Percentiles rank a stretch among this genome's conserved stretches.
These are phyloP conservation scores for Notolepis coatsorum DNA, from an alignment of 2,797 vertebrate species.

Conservation along the genomic window DNA sequence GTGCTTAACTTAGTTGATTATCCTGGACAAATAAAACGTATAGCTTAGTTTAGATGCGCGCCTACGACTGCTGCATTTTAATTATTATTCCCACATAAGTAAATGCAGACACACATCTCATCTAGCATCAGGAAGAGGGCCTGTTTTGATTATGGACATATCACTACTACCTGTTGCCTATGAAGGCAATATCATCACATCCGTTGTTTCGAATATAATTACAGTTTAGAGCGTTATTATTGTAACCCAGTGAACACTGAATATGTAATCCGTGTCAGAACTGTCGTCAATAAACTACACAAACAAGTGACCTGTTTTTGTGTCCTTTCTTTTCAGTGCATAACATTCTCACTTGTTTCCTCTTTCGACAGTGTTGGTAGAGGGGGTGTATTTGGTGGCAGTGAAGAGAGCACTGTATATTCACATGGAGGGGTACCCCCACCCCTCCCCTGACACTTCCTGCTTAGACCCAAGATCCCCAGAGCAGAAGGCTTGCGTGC, in stretches of 20 bases:
- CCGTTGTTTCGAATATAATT: background rate
- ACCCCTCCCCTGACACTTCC: conserved; percentile 58
- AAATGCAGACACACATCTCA: background rate
- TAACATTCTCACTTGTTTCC: conserved; percentile 3
- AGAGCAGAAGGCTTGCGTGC: conserved; percentile 21
- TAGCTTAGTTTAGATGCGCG: background rate
- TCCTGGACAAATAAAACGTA: conserved; percentile 8
- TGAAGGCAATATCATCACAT: background rate
- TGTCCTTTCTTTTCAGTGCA: conserved; percentile 11
- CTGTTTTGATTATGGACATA: background rate
- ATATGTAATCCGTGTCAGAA: conserved; percentile 6
- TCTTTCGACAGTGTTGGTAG: conserved; percentile 28
- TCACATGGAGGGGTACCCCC: conserved; percentile 44
- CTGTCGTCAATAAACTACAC: conserved; percentile 46
- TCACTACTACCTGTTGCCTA: conserved; percentile 44
- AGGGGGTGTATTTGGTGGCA: conserved; percentile 63
- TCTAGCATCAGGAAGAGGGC: background rate
- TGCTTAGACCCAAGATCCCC: conserved; percentile 45
- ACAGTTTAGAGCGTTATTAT: no score
- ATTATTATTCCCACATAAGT: background rate
- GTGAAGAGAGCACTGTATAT: conserved; percentile 77
- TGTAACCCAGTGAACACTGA: background rate
- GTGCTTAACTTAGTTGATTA: conserved; percentile 43
- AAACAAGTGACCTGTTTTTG: conserved; percentile 7
- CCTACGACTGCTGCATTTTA: background rate